A percentile compares a stretch with the other conserved stretches of the same genome.
phyloP scores from a whole-genome alignment of 2,113 vertebrate genomes.

The Brachionichthys hirsutus region DNA sequence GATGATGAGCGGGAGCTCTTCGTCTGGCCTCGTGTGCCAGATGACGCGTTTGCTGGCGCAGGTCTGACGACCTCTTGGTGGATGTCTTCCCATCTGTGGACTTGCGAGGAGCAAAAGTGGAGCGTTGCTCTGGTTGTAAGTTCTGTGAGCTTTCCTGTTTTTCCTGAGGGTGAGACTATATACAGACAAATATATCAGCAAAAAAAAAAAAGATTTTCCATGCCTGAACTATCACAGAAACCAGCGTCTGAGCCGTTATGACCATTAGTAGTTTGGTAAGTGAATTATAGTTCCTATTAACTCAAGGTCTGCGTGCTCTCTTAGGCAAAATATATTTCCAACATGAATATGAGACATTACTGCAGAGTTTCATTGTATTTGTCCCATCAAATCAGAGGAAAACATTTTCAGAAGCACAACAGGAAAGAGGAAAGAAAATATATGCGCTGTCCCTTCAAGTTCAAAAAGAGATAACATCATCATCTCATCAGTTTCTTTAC shows the following conservation, averaged over 20 bases:
- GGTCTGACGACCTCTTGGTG: slow-evolving; percentile 36
- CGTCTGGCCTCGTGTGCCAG: slow-evolving; percentile 23
- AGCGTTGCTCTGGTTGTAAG: not conserved
- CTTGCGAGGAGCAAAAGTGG: slow-evolving; percentile 8
- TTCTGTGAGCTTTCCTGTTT: slow-evolving; percentile 48
- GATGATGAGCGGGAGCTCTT: not conserved
- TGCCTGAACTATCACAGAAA: not conserved
- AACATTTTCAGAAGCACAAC: too few species aligned
- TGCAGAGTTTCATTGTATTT: too few species aligned
- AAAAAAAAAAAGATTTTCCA: not conserved
- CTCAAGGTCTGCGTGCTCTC: too few species aligned
- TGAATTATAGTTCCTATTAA: too few species aligned
- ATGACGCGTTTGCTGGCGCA: slow-evolving; percentile 9
- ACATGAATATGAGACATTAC: too few species aligned
- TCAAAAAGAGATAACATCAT: too few species aligned
- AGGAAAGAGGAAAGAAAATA: too few species aligned
- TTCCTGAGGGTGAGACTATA: slow-evolving; percentile 46
- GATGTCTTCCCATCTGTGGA: slow-evolving; percentile 40
- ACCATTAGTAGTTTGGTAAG: not conserved
- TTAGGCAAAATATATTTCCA: too few species aligned
- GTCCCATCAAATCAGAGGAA: too few species aligned
- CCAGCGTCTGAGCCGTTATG: not conserved
- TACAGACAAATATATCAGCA: slow-evolving; percentile 1
- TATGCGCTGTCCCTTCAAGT: too few species aligned
- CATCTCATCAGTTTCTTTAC: too few species aligned